phyloP scores from a whole-genome alignment of 2,113 vertebrate genomes.

The Otis tarda region DNA sequence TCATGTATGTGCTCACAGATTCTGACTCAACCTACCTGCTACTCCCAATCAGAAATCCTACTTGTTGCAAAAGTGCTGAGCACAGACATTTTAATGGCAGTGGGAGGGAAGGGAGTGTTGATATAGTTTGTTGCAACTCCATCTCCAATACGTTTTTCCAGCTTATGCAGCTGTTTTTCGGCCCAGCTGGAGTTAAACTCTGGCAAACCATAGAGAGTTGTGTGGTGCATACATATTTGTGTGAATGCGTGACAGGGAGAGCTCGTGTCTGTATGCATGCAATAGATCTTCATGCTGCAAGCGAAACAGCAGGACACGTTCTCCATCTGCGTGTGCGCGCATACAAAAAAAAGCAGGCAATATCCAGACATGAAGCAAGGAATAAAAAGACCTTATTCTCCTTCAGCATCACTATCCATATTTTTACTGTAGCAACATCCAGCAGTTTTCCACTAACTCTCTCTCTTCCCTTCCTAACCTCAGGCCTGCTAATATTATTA shows the following conservation, averaged over 20 bases:
- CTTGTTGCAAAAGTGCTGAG: neutral
- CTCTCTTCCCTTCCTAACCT: conserved; percentile 1
- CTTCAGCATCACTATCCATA: neutral
- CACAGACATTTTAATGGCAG: neutral
- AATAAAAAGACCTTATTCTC: neutral
- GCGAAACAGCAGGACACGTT: neutral
- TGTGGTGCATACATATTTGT: accelerated
- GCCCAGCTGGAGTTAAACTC: neutral
- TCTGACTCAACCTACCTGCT: neutral
- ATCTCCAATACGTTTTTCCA: neutral
- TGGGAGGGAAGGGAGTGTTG: neutral
- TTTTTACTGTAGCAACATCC: too few relatives aligned
- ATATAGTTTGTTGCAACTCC: neutral
- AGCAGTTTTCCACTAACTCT: neutral
- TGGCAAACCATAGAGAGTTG: neutral
- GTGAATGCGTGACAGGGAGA: neutral
- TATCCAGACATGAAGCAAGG: neutral
- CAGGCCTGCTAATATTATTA: conserved; percentile 17
- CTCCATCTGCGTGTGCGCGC: neutral
- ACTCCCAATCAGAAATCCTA: neutral
- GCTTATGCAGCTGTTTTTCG: neutral
- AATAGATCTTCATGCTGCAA: neutral
- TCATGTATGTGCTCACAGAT: neutral
- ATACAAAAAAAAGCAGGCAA: neutral
- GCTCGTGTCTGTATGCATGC: neutral